Percentiles rank a stretch among this genome's conserved stretches.
Conservation (phyloP, 2,888 invertebrate genomes). For the Terebella lapidaria region DNA sequence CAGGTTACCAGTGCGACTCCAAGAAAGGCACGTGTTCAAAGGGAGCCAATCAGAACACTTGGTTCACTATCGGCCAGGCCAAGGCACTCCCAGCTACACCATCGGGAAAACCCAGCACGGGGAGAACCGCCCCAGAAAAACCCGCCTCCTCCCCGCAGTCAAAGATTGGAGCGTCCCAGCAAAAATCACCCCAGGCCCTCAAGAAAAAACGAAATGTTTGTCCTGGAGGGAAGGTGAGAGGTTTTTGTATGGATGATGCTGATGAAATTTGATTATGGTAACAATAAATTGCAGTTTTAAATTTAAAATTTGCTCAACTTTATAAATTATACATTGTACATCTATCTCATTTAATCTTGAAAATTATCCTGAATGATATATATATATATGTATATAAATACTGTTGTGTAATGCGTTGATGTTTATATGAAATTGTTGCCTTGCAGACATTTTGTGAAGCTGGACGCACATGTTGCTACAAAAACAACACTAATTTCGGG, state of each 20-base stretch:
- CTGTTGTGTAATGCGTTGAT: no score
- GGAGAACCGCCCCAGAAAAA: not conserved
- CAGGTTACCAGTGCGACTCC: constrained; percentile 29
- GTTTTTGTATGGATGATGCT: no score
- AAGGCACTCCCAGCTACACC: not conserved
- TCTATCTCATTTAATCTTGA: no score
- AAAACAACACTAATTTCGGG: not conserved
- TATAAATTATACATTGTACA: no score
- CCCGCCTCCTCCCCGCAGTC: not conserved
- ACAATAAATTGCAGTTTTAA: no score
- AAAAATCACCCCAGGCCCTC: not conserved
- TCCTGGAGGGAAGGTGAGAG: not conserved
- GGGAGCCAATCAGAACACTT: not conserved
- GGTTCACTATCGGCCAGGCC: not conserved
- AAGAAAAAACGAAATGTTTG: not conserved
- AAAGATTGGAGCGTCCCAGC: not conserved
- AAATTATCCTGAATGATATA: no score
- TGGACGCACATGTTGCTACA: not conserved
- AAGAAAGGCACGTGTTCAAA: not conserved
- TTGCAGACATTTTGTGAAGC: not conserved
- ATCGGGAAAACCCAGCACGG: not conserved
- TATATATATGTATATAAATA: no score
- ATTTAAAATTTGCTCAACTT: no score
- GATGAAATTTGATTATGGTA: no score
- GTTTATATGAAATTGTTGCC: not conserved